These are phyloP conservation scores for Eupithecia centaureata DNA, from an alignment of 2,888 invertebrate species.

Conservation along the genomic window DNA sequence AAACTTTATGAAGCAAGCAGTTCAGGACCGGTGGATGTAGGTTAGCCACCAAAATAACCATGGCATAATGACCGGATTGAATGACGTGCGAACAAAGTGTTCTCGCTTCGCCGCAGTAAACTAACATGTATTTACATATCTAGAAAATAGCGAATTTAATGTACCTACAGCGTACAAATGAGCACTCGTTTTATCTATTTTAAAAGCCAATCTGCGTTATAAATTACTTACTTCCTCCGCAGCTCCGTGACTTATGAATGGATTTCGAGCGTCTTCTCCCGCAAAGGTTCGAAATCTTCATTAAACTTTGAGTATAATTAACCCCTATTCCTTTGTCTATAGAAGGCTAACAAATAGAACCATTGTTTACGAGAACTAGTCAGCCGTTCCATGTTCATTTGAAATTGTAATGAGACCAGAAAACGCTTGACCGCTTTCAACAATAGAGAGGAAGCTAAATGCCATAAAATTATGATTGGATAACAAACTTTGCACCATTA, in stretches of 20 bases:
- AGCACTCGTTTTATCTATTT: conserved; percentile 2
- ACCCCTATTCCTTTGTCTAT: conserved; percentile 18
- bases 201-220: conserved; percentile 11
- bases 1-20: conserved; percentile 11
- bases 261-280: background rate
- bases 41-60: conserved; percentile 66
- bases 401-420: conserved; percentile 56
- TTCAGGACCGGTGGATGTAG: conserved; percentile 46
- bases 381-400: conserved; percentile 47
- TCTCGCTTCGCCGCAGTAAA: conserved; percentile 20
- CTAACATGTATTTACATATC: conserved; percentile 16
- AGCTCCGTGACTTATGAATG: conserved; percentile 20
- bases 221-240: conserved; percentile 21
- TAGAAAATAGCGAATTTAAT: conserved; percentile 15
- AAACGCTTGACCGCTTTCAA: conserved; percentile 54
- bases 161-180: conserved; percentile 4
- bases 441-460: conserved; percentile 52
- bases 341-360: conserved; percentile 12
- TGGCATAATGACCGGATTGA: conserved; percentile 53
- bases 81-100: conserved; percentile 43
- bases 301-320: conserved; percentile 1
- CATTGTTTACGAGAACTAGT: conserved; percentile 33
- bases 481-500: conserved; percentile 7
- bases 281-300: conserved; percentile 6
- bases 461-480: conserved; percentile 29